Percentiles rank a stretch among this genome's conserved stretches.
Conservation (phyloP, 2,113 vertebrate species). For the Ginglymostoma cirratum region DNA sequence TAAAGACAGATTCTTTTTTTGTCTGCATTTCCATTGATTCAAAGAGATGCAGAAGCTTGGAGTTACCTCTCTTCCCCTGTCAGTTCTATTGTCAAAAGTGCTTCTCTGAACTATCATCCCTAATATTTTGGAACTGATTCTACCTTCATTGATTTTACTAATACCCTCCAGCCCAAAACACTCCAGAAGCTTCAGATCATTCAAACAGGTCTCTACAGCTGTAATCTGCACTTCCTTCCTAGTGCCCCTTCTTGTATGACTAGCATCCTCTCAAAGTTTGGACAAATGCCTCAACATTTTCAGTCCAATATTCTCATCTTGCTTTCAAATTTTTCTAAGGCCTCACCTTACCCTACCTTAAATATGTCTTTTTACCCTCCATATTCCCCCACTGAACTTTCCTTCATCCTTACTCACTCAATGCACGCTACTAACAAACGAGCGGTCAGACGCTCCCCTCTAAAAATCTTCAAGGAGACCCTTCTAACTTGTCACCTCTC, state of each 20-base stretch:
- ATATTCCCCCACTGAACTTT: too few species aligned
- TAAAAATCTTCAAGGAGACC: not conserved
- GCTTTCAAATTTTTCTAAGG: not conserved
- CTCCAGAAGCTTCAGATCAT: not conserved
- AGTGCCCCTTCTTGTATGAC: not conserved
- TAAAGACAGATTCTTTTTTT: not conserved
- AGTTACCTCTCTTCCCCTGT: not conserved
- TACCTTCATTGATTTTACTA: not conserved
- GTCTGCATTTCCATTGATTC: not conserved
- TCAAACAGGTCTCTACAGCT: not conserved
- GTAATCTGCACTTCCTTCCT: not conserved
- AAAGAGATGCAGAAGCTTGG: not conserved
- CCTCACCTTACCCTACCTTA: too few species aligned
- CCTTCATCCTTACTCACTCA: not conserved
- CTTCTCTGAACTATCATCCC: not conserved
- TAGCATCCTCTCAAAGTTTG: not conserved
- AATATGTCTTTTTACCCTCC: not conserved
- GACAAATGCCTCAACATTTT: not conserved
- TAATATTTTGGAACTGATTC: not conserved
- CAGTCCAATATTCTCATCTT: not conserved
- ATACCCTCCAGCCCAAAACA: not conserved
- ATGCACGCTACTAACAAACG: not conserved
- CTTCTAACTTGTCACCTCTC: not conserved
- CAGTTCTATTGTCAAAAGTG: not conserved
- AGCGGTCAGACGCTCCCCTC: not conserved